Percentiles rank a stretch among this genome's conserved stretches.
Conservation (phyloP, 2,888 invertebrate genomes). For the Eudasyphora cyanicolor region DNA sequence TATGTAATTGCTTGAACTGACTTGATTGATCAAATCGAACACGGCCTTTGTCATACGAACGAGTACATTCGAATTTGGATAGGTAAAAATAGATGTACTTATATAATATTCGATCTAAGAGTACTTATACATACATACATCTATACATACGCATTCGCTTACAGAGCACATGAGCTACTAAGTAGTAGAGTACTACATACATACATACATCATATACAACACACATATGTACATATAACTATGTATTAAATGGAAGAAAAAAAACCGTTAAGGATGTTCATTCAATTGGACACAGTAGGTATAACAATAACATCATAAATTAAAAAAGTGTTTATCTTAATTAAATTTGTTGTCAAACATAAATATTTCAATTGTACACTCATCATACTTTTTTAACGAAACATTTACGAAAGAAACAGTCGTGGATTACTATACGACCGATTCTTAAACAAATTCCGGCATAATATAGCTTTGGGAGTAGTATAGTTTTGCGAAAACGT, state of each 20-base stretch:
- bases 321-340: constrained; percentile 76
- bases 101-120: background rate
- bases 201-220: no score
- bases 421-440: background rate
- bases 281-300: background rate
- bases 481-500: constrained; percentile 51
- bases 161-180: background rate
- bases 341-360: constrained; percentile 60
- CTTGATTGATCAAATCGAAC: background rate
- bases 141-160: background rate
- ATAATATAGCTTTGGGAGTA: constrained; percentile 74
- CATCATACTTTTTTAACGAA: constrained; percentile 2
- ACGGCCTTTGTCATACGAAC: no score
- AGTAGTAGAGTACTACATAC: background rate
- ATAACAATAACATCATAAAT: constrained; percentile 17
- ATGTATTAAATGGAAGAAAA: background rate
- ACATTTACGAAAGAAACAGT: background rate
- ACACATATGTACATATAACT: no score
- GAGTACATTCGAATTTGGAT: background rate
- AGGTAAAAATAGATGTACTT: background rate
- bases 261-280: background rate
- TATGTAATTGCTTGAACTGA: background rate
- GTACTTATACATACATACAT: constrained; percentile 6
- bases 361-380: constrained; percentile 41
- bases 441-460: constrained; percentile 65